A percentile compares a stretch with the other conserved stretches of the same genome.
These are phyloP conservation scores for Elanus axillaris DNA, from an alignment of 2,113 vertebrate species.

Conservation along the genomic window DNA sequence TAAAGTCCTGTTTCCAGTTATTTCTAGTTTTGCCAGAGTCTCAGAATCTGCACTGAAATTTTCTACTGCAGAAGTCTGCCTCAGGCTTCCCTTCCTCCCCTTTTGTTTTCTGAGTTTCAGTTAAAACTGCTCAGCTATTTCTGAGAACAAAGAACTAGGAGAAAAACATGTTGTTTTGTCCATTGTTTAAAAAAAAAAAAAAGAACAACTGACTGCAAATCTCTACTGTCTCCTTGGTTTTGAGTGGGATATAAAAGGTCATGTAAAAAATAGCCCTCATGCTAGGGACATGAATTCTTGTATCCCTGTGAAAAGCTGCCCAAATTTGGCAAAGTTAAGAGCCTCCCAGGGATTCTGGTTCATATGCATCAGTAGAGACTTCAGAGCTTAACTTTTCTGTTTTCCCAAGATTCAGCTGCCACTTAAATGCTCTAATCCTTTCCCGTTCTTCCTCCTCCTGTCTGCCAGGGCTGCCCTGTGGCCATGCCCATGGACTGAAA, in stretches of 20 bases:
- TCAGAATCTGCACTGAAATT: conserved; percentile 33
- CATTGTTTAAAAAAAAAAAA: not conserved
- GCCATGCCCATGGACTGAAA: conserved; percentile 21
- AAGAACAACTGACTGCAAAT: not conserved
- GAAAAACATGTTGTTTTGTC: conserved; percentile 46
- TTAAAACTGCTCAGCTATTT: conserved; percentile 54
- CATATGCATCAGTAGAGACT: conserved; percentile 55
- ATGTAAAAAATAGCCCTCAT: not conserved
- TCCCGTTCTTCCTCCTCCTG: not conserved
- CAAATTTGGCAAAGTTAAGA: conserved; percentile 55
- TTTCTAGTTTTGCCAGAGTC: conserved; percentile 24
- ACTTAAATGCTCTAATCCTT: conserved; percentile 24
- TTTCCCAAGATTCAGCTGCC: conserved; percentile 49
- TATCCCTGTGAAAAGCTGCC: conserved; percentile 21
- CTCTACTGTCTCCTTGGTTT: not conserved
- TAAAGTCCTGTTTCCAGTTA: conserved; percentile 21
- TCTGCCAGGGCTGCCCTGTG: conserved; percentile 27
- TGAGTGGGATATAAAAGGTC: conserved; percentile 30
- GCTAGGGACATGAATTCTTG: not conserved
- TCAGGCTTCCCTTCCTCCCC: conserved; percentile 44
- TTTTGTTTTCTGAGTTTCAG: conserved; percentile 49
- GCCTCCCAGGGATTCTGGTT: conserved; percentile 44
- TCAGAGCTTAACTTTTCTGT: conserved; percentile 49
- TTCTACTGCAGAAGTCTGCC: conserved; percentile 42
- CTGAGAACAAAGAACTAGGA: conserved; percentile 34